A percentile compares a stretch with the other conserved stretches of the same genome.
Conservation (phyloP, 2,797 vertebrate species). For the Poeciliopsis infans region DNA sequence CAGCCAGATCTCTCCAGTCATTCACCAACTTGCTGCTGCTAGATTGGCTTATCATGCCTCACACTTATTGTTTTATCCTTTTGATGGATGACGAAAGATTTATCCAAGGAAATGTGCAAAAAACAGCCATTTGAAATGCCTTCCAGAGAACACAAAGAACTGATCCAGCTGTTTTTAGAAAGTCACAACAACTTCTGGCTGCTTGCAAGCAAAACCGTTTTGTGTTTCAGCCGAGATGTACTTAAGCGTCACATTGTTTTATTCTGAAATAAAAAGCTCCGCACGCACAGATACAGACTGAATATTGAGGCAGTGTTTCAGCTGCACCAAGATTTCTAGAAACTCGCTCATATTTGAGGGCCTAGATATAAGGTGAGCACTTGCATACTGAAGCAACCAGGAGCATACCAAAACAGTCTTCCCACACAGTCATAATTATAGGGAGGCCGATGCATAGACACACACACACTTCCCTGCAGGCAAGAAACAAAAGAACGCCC, state of each 20-base stretch:
- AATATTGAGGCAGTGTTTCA: constrained; percentile 27
- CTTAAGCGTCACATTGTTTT: constrained; percentile 11
- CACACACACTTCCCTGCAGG: constrained; percentile 52
- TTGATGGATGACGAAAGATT: background rate
- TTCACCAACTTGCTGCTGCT: background rate
- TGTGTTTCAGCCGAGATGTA: background rate
- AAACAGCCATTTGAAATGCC: background rate
- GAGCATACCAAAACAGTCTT: constrained; percentile 74
- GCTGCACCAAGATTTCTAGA: constrained; percentile 30
- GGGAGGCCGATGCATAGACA: constrained; percentile 55
- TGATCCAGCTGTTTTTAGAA: background rate
- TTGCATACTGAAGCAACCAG: constrained; percentile 67
- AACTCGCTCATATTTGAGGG: constrained; percentile 53
- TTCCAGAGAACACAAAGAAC: background rate
- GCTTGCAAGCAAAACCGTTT: background rate
- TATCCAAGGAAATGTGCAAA: background rate
- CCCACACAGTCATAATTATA: constrained; percentile 79
- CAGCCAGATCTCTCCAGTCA: background rate
- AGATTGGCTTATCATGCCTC: background rate
- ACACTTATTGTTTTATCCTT: background rate
- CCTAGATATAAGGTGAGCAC: constrained; percentile 63
- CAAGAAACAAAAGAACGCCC: constrained; percentile 78
- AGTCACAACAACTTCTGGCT: background rate
- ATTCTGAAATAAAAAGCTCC: constrained; percentile 19
- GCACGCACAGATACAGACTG: constrained; percentile 16